These are phyloP conservation scores for Stegophylla sp. DNA, from an alignment of 2,888 invertebrate species.

Conservation along the genomic window DNA sequence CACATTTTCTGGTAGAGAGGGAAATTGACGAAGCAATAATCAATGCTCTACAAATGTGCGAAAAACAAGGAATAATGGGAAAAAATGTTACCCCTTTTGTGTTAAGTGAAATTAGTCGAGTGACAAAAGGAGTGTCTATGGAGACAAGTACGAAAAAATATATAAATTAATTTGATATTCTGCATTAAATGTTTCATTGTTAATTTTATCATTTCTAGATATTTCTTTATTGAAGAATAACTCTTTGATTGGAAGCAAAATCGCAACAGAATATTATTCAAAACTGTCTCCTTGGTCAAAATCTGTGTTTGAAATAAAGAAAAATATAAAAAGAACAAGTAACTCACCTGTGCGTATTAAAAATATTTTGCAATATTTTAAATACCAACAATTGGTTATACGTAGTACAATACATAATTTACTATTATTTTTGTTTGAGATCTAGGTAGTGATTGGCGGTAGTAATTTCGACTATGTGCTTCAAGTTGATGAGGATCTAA, in stretches of 20 bases:
- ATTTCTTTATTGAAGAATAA: constrained; percentile 93
- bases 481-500: constrained; percentile 71
- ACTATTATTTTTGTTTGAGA: constrained; percentile 25
- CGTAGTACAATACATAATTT: neutral
- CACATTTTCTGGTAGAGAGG: constrained; percentile 65
- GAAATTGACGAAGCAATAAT: constrained; percentile 76
- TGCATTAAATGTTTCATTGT: neutral
- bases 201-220: constrained; percentile 71
- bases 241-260: constrained; percentile 81
- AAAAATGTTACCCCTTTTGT: constrained; percentile 94
- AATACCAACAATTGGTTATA: neutral
- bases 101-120: constrained; percentile 75
- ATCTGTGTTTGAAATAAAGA: constrained; percentile 34
- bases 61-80: constrained; percentile 72
- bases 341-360: constrained; percentile 22
- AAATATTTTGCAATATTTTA: neutral
- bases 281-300: constrained; percentile 20
- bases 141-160: constrained; percentile 75
- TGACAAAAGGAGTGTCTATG: constrained; percentile 85
- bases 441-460: constrained; percentile 76
- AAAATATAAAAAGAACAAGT: neutral
- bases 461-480: constrained; percentile 78
- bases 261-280: constrained; percentile 72
- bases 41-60: constrained; percentile 73
- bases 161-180: constrained; percentile 62